Conservation (phyloP, 2,113 vertebrate genomes). For the Pollachius pollachius region DNA sequence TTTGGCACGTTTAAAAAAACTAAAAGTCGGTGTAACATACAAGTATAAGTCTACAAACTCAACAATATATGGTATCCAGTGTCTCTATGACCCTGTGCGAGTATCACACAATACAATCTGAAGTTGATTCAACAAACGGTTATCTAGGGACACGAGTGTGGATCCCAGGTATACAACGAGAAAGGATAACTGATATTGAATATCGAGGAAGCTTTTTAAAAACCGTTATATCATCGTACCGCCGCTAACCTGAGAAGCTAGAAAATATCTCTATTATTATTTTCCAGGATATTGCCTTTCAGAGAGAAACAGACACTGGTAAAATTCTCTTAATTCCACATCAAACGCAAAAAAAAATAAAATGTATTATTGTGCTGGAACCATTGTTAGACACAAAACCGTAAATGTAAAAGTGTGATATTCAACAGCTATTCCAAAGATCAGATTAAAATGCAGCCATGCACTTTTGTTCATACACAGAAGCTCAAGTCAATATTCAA, state of each 20-base stretch:
- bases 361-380: constrained; percentile 34
- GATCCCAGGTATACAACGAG: constrained; percentile 19
- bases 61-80: constrained; percentile 18
- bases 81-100: neutral
- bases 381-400: constrained; percentile 8
- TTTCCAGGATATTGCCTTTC: constrained; percentile 22
- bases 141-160: neutral
- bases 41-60: constrained; percentile 10
- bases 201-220: constrained; percentile 43
- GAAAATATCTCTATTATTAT: constrained; percentile 31
- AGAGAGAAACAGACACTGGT: constrained; percentile 26
- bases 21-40: constrained; percentile 10
- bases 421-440: constrained; percentile 11
- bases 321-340: constrained; percentile 9
- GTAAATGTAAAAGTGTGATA: constrained; percentile 20
- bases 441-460: constrained; percentile 35
- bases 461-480: constrained; percentile 42
- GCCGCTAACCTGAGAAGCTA: constrained; percentile 66
- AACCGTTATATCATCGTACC: constrained; percentile 44
- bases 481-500: constrained; percentile 22
- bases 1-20: constrained; percentile 61
- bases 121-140: neutral
- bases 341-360: constrained; percentile 1
- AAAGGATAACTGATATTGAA: constrained; percentile 35
- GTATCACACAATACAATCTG: neutral